Conservation (phyloP, 1,140 invertebrate species). For the Drosophila fuyamai region DNA sequence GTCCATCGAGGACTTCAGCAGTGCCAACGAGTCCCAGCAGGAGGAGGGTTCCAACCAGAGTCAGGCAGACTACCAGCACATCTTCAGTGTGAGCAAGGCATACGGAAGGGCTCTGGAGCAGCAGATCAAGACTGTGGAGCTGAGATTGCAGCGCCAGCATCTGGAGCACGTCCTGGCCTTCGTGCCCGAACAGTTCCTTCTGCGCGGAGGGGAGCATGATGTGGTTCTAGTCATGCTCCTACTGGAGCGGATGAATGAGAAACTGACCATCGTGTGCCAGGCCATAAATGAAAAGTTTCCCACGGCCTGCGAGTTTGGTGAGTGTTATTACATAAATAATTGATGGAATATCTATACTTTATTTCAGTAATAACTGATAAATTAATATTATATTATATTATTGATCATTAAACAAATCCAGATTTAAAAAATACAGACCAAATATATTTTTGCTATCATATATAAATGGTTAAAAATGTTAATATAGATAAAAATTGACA, state of each 20-base stretch:
- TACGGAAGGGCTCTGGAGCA: constrained; percentile 96
- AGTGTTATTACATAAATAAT: constrained; percentile 51
- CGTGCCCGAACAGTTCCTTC: constrained; percentile 97
- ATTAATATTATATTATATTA: too few species aligned
- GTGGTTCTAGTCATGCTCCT: constrained; percentile 94
- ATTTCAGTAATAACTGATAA: too few species aligned
- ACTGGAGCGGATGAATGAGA: constrained; percentile 95
- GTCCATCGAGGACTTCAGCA: constrained; percentile 76
- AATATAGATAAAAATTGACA: too few species aligned
- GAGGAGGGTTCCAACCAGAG: constrained; percentile 80
- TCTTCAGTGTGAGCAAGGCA: constrained; percentile 95
- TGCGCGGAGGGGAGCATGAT: constrained; percentile 96
- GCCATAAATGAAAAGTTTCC: constrained; percentile 93
- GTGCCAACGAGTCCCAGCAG: constrained; percentile 82
- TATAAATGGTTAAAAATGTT: too few species aligned
- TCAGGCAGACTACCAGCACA: constrained; percentile 94
- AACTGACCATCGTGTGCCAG: constrained; percentile 94
- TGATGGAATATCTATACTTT: neutral
- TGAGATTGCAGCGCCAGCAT: constrained; percentile 93
- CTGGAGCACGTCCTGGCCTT: constrained; percentile 94
- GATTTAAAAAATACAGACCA: too few species aligned
- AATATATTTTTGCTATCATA: too few species aligned
- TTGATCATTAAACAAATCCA: too few species aligned
- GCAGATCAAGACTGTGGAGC: constrained; percentile 95
- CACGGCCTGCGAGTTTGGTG: constrained; percentile 87